Percentiles rank a stretch among this genome's conserved stretches.
Conservation (phyloP, 2,888 invertebrate species). For the Apotomis turbidana region DNA sequence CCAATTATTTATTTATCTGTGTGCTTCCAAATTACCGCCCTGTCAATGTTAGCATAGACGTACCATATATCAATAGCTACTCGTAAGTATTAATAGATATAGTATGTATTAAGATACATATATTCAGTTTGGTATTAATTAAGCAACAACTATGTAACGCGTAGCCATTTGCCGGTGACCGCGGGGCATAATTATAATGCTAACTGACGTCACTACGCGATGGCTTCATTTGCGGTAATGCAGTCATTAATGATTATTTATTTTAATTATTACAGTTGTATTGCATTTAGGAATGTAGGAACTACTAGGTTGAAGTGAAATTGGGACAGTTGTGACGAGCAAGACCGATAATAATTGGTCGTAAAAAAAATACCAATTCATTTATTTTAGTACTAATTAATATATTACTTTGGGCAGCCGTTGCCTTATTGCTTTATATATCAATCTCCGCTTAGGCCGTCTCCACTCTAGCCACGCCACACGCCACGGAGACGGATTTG, state of each 20-base stretch:
- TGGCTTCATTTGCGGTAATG: slow-evolving; percentile 27
- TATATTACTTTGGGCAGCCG: too few species aligned
- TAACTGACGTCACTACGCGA: slow-evolving; percentile 25
- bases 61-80: slow-evolving; percentile 11
- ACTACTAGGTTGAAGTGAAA: too few species aligned
- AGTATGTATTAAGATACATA: neutral
- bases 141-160: slow-evolving; percentile 39
- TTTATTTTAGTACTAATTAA: too few species aligned
- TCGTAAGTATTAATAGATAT: neutral
- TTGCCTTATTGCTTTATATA: too few species aligned
- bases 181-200: slow-evolving; percentile 37
- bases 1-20: too few species aligned
- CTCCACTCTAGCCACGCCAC: too few species aligned
- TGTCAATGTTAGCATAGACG: slow-evolving; percentile 22
- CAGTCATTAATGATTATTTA: slow-evolving; percentile 14
- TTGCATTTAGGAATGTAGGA: neutral
- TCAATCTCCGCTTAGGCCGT: too few species aligned
- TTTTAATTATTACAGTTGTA: neutral
- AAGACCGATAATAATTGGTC: too few species aligned
- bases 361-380: too few species aligned
- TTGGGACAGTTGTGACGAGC: too few species aligned
- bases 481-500: too few species aligned
- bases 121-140: slow-evolving; percentile 37
- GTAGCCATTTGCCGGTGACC: slow-evolving; percentile 30
- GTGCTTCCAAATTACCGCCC: slow-evolving; percentile 18